phyloP scores from a whole-genome alignment of 2,113 vertebrate species.

The Haemorhous mexicanus region DNA sequence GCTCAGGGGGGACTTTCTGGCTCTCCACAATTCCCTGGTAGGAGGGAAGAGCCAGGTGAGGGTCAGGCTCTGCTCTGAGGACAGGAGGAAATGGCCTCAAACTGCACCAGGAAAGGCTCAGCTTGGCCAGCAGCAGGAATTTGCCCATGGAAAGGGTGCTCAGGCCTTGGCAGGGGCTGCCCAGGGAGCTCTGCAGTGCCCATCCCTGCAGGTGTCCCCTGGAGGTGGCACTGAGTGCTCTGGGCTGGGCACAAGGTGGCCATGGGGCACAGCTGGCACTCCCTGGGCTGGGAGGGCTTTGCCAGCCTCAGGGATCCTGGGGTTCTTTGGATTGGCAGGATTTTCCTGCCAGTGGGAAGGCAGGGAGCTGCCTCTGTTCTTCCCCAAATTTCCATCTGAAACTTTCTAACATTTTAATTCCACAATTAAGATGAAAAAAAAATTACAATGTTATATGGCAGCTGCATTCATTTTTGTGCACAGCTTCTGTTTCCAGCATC shows the following conservation, averaged over 20 bases:
- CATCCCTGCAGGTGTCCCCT: not conserved
- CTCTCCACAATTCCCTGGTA: not conserved
- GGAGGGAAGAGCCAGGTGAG: not conserved
- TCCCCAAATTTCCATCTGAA: not conserved
- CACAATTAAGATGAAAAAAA: accelerated
- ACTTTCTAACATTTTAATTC: not conserved
- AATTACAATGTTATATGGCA: not conserved
- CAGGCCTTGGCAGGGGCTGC: not conserved
- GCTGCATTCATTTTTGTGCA: not conserved
- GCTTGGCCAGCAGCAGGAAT: not conserved
- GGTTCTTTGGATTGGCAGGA: not conserved
- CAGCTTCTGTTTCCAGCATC: not conserved
- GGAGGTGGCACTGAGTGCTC: not conserved
- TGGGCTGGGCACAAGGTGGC: not conserved
- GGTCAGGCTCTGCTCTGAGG: not conserved
- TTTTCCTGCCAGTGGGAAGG: not conserved
- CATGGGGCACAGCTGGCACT: accelerated
- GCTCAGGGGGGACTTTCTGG: not conserved
- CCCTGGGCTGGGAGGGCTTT: accelerated
- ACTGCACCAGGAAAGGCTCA: not conserved
- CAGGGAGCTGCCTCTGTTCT: not conserved
- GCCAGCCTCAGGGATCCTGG: accelerated
- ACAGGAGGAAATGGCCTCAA: not conserved
- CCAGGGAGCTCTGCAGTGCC: not conserved
- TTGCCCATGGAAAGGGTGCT: accelerated